phyloP scores from a whole-genome alignment of 2,797 vertebrate species.

The Microchirus variegatus region DNA sequence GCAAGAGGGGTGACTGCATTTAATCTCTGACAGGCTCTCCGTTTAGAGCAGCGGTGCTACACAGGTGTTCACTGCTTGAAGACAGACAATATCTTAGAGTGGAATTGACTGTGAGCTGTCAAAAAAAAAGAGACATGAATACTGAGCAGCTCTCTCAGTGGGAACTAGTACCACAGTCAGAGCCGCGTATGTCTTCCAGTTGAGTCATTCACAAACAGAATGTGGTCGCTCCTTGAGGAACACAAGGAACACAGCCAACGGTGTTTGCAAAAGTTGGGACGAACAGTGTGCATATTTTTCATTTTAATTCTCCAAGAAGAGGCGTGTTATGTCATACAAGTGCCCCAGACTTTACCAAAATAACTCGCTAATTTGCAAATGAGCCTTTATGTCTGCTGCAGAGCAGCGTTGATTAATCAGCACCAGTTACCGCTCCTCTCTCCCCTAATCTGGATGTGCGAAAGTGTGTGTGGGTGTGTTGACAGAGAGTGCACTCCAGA shows the following conservation, averaged over 20 bases:
- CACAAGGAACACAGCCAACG: slow-evolving; percentile 6
- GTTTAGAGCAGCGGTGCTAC: slow-evolving; percentile 29
- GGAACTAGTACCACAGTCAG: slow-evolving; percentile 16
- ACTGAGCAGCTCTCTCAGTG: slow-evolving; percentile 42
- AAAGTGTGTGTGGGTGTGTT: slow-evolving; percentile 8
- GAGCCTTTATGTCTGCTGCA: slow-evolving; percentile 8
- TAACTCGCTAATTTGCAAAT: slow-evolving; percentile 34
- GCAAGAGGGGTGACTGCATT: slow-evolving; percentile 23
- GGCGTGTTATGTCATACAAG: slow-evolving; percentile 11
- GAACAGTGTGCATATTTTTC: slow-evolving; percentile 7
- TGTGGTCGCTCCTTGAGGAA: slow-evolving; percentile 11
- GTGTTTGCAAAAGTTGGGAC: slow-evolving; percentile 18
- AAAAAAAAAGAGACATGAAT: slow-evolving; percentile 43
- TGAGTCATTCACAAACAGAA: slow-evolving; percentile 11
- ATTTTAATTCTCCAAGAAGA: background rate
- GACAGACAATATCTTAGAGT: slow-evolving; percentile 49
- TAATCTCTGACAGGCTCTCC: slow-evolving; percentile 39
- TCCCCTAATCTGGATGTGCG: slow-evolving; percentile 15
- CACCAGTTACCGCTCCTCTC: slow-evolving; percentile 12
- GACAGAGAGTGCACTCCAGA: slow-evolving; percentile 25
- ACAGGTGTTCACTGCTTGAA: slow-evolving; percentile 44
- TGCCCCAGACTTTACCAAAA: slow-evolving; percentile 16
- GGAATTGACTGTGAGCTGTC: slow-evolving; percentile 36
- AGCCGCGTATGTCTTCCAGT: slow-evolving; percentile 12
- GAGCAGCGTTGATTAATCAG: slow-evolving; percentile 44